Base-by-base conservation (phyloP, 1,140 invertebrate species). In the Drosophila azteca region DNA sequence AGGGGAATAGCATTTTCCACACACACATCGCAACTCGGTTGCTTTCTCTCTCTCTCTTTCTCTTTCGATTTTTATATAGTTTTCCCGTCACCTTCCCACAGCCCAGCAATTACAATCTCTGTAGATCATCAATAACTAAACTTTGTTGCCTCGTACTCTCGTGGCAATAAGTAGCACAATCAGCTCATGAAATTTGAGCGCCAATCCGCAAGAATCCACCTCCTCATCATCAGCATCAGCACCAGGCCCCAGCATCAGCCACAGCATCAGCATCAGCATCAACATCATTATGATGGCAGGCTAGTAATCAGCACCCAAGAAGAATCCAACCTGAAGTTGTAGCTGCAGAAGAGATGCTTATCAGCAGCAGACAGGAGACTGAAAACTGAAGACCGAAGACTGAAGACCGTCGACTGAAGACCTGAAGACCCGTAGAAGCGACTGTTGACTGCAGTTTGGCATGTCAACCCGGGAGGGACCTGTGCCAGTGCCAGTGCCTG, bases 171-270 rank as follows among this genome's bases (percentile, higher is more conserved):
- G 75, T 83, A 83, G 79, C 79, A 65, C 79, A 85, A 60, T 64
- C 43, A 54, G 54, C 81, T 78, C 79, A 87, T 85, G 83, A 83
- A 83, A 83, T 87, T 85, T 68, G 74, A 85, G 80, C 65, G 71
- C 79, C 52, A 75, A 79, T 79, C 76, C 82, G 70, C 71, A 59
- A 69, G 45, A 69, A 68, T 73, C 61, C 81, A 57, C 82, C 76
- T 69, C 67, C 49, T 20, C 59, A 77, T 71, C 76, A 75, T 49
- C 58, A 65, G 26, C 49, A 43, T 17, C 45, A 58, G 29, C 69
- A 43, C 17, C 17, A 20, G 39, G 29, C 69, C 48, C 45, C 51
- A 63, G 29, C 24, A 20, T 17, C 45, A 45, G 29, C 69, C 48
- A 45, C 51, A 63, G 29, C 24, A 20, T 17, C 45, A 45, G 29